A percentile compares a stretch with the other conserved stretches of the same genome.
phyloP scores from a whole-genome alignment of 2,113 vertebrate genomes.

The Amblyopsis rosae region DNA sequence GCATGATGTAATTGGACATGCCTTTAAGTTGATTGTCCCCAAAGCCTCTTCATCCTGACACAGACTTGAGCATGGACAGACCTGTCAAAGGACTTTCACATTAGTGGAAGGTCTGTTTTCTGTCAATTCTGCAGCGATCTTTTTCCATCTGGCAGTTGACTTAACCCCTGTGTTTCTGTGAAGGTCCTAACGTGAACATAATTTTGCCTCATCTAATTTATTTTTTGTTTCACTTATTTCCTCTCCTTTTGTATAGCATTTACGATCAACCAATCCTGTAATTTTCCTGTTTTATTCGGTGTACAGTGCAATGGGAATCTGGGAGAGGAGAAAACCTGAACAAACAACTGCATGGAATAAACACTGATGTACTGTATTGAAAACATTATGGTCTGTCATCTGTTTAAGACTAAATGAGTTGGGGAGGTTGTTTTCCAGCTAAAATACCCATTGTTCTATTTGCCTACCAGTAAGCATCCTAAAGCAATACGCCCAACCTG shows the following conservation, averaged over 20 bases:
- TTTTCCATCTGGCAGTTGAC: conserved; percentile 5
- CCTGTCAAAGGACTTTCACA: conserved; percentile 20
- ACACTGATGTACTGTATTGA: conserved; percentile 87
- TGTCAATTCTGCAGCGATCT: conserved; percentile 37
- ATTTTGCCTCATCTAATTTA: conserved; percentile 46
- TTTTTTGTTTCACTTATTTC: conserved; percentile 60
- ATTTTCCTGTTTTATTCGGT: conserved; percentile 79
- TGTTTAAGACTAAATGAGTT: neutral
- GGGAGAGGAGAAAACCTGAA: conserved; percentile 81
- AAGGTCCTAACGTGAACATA: conserved; percentile 56
- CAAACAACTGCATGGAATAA: conserved; percentile 96
- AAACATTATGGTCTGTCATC: conserved; percentile 21
- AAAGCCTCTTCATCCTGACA: conserved; percentile 9
- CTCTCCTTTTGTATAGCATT: conserved; percentile 68
- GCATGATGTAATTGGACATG: conserved; percentile 4
- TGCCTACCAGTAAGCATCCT: too few relatives aligned
- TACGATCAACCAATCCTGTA: conserved; percentile 76
- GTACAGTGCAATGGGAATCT: conserved; percentile 83
- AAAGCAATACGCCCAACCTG: too few relatives aligned
- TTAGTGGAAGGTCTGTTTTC: conserved; percentile 19
- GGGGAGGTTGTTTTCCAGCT: too few relatives aligned
- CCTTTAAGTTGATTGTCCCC: conserved; percentile 28
- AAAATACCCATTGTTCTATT: too few relatives aligned
- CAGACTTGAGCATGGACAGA: too few relatives aligned
- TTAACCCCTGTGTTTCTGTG: conserved; percentile 64